Evolutionary conservation across 1,140 invertebrate genomes (phyloP), one percentile per base, ranked within the genome.

Genomic region (Epicauta chinensis): DNA sequence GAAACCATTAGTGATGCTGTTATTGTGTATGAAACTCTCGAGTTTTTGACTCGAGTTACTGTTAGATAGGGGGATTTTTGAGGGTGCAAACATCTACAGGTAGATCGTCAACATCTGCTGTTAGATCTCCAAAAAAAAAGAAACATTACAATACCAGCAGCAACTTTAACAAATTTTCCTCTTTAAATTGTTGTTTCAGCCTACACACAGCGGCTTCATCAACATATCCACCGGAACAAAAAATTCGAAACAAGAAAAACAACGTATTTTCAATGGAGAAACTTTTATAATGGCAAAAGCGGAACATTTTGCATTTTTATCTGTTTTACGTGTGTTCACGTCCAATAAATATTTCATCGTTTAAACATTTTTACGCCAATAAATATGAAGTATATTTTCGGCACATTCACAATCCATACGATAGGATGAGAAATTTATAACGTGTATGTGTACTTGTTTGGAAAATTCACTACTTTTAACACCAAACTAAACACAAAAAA

Each of bases 291-390:
- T 38, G 45, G 34, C 38, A 47, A 47, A 34, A 46, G 34, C 45
- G 34, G 39, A 37, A 37, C 38, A 38, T 38, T 47, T 47, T 47
- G 45, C 45, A 47, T 47, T 47, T 47, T 47, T 47, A 47, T 47
- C 45, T 47, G 38, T 34, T 47, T 47, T 47, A 47, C 35, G 45
- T 47, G 45, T 37, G 45, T 47, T 47, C 45, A 47, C 45, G 45
- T 47, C 38, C 45, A 47, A 47, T 47, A 47, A 47, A 47, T 47
- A 47, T 47, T 47, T 47, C 45, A 47, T 47, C 45, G 45, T 47
- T 47, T 47, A 47, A 47, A 47, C 35, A 47, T 47, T 47, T 23
- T 7, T n/a, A n/a, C n/a, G n/a, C 35, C 45, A 47, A 47, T 47
- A 47, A 47, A 47, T 47, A 47, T 47, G 45, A 47, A 47, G 37